Percentiles rank a stretch among this genome's conserved stretches.
These are phyloP conservation scores for Pristionchus japonicus DNA, from an alignment of 2,888 invertebrate genomes.

Conservation along the genomic window DNA sequence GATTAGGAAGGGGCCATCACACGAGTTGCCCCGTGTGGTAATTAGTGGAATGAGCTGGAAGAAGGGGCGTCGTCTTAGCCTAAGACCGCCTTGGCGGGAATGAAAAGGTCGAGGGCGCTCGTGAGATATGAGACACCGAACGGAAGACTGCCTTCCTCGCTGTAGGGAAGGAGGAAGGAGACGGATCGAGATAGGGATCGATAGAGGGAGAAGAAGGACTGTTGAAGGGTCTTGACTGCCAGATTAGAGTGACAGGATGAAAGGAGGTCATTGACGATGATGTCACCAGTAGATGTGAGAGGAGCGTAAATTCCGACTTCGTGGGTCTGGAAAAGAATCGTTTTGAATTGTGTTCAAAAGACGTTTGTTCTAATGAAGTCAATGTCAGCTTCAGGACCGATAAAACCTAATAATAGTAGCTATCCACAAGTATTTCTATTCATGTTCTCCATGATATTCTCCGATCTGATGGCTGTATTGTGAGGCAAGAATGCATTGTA, in stretches of 20 bases:
- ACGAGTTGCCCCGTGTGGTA: not conserved
- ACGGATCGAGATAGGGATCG: constrained; percentile 38
- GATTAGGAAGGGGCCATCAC: not conserved
- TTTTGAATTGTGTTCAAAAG: too few species aligned
- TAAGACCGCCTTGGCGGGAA: constrained; percentile 55
- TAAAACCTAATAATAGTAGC: too few species aligned
- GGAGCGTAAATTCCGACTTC: constrained; percentile 70
- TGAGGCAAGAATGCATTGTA: not conserved
- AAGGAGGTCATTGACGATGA: constrained; percentile 71
- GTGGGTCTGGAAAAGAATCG: constrained; percentile 53
- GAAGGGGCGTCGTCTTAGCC: constrained; percentile 28
- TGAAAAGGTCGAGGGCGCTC: constrained; percentile 66
- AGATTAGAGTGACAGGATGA: constrained; percentile 72
- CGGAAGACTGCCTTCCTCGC: constrained; percentile 57
- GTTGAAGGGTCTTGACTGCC: constrained; percentile 68
- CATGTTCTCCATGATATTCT: too few species aligned
- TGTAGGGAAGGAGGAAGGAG: not conserved
- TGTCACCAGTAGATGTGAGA: constrained; percentile 70
- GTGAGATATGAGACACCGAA: constrained; percentile 68
- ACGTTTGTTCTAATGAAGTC: too few species aligned
- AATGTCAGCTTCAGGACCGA: too few species aligned
- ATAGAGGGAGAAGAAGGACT: constrained; percentile 71
- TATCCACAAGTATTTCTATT: too few species aligned
- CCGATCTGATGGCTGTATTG: too few species aligned
- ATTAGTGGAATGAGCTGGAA: constrained; percentile 1